Base-by-base conservation (phyloP, 2,888 invertebrate species). In the Nymphalis urticae region DNA sequence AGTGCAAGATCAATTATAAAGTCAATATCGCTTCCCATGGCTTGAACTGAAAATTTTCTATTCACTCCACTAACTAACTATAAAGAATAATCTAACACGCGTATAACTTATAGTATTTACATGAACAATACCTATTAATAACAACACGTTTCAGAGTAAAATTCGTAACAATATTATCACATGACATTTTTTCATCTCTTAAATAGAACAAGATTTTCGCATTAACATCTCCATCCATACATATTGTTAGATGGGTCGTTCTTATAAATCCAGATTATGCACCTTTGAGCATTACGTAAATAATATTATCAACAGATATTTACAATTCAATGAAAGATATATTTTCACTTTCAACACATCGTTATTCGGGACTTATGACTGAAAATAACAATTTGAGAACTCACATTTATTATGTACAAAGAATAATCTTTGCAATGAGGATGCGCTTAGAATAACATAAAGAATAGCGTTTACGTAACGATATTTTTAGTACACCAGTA, bases 171-270 rank as follows among this genome's bases (percentile, higher is more conserved):
- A 51, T 2, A 19, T 13, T 21, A 2, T 21, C 51, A 21, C 51
- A 21, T 1, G 10, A 51, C 4, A 21, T 51, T 8, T 51, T 51
- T 51, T 51, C 48, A 51, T 19, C 51, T n/a, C 10, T 21, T 21
- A 51, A 51, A 51, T 51, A 51, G 21, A 51, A 51, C 51, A 21
- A 19, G 51, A 10, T 51, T 51, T 51, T 51, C 51, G 19, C 51
- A 19, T 51, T 51, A 51, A 51, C 51, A 50, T 0, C n/a, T 16
- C n/a, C n/a, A 48, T 21, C 10, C 19, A 21, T 21, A 13, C 51
- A 51, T n/a, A 51, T 51, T 51, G 10, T 21, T 21, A 51, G n/a
- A 10, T 3, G 10, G 51, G 10, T 51, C 21, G 51, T 51, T 51
- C 21, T 51, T 21, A 19, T 10, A 9, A 51, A 21, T 51, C 1